Evolutionary conservation across 2,888 invertebrate genomes (phyloP).

Genomic region (Muschampia plurimacula): DNA sequence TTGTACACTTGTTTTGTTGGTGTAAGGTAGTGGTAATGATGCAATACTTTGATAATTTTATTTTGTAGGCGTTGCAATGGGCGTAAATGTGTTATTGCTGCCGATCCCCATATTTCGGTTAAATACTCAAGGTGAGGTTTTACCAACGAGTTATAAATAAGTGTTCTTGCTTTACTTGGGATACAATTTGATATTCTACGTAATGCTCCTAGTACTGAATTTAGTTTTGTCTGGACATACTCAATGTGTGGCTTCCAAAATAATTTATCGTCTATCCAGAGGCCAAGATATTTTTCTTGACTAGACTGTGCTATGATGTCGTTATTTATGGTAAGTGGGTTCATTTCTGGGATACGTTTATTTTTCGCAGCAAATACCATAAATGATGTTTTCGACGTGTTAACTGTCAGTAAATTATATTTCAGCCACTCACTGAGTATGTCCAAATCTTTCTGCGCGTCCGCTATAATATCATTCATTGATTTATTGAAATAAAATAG

Average conservation of each 20-base stretch:
- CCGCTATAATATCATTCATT: background rate
- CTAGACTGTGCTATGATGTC: no score
- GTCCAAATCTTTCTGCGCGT: slow-evolving; percentile 17
- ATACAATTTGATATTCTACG: background rate
- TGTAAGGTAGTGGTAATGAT: background rate
- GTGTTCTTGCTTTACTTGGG: background rate
- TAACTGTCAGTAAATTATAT: slow-evolving; percentile 19
- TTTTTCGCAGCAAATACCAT: slow-evolving; percentile 14
- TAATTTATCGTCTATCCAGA: background rate
- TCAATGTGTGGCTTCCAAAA: background rate
- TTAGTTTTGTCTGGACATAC: background rate
- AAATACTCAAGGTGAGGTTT: background rate
- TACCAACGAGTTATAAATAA: background rate
- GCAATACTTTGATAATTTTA: background rate
- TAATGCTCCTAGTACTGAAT: background rate
- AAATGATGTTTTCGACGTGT: slow-evolving; percentile 15
- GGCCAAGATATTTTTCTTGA: no score
- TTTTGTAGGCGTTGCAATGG: background rate
- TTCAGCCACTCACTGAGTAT: slow-evolving; percentile 18
- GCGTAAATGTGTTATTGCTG: background rate
- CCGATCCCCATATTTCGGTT: background rate
- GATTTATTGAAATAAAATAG: slow-evolving; percentile 13
- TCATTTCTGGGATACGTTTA: no score
- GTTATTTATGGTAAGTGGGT: no score
- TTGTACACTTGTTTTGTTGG: background rate